A percentile compares a stretch with the other conserved stretches of the same genome.
phyloP scores from a whole-genome alignment of 2,113 vertebrate species.

The Cervus canadensis region DNA sequence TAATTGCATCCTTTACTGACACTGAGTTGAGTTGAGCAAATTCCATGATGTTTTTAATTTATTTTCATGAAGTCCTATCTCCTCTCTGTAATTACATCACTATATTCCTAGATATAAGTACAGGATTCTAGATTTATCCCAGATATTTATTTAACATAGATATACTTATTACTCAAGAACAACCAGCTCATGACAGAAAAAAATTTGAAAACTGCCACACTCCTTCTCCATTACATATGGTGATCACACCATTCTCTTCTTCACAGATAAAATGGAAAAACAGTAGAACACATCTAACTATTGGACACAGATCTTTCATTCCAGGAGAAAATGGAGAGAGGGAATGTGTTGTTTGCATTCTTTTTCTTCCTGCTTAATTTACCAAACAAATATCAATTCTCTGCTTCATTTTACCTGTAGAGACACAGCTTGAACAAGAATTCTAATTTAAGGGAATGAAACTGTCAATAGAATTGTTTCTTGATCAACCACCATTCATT shows the following conservation, averaged over 20 bases:
- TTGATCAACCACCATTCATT: background rate
- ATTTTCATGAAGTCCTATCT: background rate
- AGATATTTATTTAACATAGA: background rate
- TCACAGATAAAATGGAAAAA: background rate
- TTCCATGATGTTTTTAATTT: background rate
- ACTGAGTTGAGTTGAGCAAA: background rate
- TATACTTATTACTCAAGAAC: background rate
- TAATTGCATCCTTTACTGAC: background rate
- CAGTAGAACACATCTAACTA: background rate
- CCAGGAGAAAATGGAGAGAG: background rate
- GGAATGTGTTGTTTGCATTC: background rate
- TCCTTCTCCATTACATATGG: background rate
- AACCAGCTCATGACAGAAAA: background rate
- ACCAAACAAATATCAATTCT: background rate
- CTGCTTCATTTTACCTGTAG: background rate
- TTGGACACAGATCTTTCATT: background rate
- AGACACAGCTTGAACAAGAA: background rate
- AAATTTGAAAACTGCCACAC: background rate
- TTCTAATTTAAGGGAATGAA: background rate
- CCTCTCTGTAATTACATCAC: background rate
- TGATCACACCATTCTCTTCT: background rate
- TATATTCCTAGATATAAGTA: background rate
- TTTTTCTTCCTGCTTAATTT: constrained; percentile 10
- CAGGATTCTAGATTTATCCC: background rate
- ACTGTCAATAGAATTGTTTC: background rate